These are phyloP conservation scores for Lipotes vexillifer DNA, from an alignment of 2,113 vertebrate genomes.

Conservation along the genomic window DNA sequence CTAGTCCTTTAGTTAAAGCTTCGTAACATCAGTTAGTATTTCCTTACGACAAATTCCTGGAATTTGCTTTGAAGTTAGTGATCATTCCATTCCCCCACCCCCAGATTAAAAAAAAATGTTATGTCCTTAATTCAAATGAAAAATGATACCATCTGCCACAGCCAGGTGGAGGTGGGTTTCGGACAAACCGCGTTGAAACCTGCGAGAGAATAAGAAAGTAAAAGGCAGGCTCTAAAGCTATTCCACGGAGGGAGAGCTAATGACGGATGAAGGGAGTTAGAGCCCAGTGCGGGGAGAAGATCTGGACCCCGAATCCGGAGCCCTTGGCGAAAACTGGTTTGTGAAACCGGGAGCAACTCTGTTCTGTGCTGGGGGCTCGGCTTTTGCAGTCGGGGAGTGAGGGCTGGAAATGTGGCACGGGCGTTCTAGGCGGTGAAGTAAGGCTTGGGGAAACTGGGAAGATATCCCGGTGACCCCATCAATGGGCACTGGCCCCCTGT, in stretches of 20 bases:
- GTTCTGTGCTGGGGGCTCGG: rapidly evolving
- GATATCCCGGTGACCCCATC: neutral
- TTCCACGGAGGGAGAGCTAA: neutral
- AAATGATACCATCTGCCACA: neutral
- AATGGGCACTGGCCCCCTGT: rapidly evolving
- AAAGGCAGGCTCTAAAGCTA: neutral
- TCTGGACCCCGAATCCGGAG: neutral
- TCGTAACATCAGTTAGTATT: neutral
- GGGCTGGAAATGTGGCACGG: neutral
- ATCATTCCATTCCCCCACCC: neutral
- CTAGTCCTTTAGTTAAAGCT: neutral
- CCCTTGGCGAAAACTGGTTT: neutral
- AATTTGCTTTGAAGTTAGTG: neutral
- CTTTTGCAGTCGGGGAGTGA: neutral
- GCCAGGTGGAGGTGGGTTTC: neutral
- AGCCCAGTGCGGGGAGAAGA: neutral
- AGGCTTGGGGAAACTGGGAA: neutral
- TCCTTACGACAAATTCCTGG: neutral
- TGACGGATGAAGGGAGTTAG: rapidly evolving
- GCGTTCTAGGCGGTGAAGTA: neutral
- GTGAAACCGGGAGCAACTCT: neutral
- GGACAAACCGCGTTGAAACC: neutral
- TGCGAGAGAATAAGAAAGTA: neutral
- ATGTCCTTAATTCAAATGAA: neutral
- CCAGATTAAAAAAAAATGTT: neutral